Evolutionary conservation across 1,140 invertebrate species (phyloP), one percentile per base, ranked within the genome.

Genomic region (Apis florea): DNA sequence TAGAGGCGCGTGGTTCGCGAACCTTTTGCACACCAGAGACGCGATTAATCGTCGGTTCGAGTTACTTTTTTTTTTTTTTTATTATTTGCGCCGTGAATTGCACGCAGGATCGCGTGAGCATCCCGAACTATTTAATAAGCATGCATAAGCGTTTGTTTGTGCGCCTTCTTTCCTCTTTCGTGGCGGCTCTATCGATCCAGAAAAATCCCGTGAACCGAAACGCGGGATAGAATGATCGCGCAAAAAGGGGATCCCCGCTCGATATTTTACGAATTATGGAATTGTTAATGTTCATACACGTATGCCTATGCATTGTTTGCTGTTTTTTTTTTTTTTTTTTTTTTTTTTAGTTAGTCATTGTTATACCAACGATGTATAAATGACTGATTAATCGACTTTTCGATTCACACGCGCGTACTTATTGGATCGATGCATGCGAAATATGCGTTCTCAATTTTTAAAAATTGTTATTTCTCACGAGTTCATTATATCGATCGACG

Each of bases 201-300:
- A 80, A 74, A 74, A 59, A 74, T 64, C 72, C 78, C n/a, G n/a
- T 63, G 78, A 73, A 66, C 70, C 61, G 78, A 74, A 80, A 80
- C 78, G n/a, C n/a, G n/a, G n/a, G n/a, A n/a, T n/a, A n/a, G 47
- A 59, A 74, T 53, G 69, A 73, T 72, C 59, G 72, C 11, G 72
- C 64, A 63, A 76, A 70, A 74, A 81, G 63, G 10, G 49, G 26
- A 24, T 69, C 40, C 54, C 69, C 76, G 63, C 49, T 87, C 73
- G 71, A 88, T 84, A 87, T 87, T 87, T 82, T 67, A 84, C 78
- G 85, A 75, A 84, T 73, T 73, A 61, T 51, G 85, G 83, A 82
- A 31, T 40, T 87, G 85, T 86, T 82, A 86, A 81, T 85, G 77
- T 74, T 84, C 85, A 68, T 77, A 58, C 53, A 40, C 64, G 80